Evolutionary conservation across 2,888 invertebrate genomes (phyloP).

Genomic region (Zonitis immaculata): DNA sequence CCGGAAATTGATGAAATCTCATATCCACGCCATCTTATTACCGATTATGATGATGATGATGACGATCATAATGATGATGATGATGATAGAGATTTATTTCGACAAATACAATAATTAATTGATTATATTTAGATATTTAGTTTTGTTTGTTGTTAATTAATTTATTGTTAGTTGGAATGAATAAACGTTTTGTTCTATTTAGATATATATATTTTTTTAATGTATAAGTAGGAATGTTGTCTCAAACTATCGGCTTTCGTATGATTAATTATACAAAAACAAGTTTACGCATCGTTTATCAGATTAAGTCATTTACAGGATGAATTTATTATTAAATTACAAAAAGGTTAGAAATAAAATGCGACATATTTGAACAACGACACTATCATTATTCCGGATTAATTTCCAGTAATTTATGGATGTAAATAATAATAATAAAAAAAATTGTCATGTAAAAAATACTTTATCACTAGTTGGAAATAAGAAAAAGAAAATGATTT

Average conservation of each 20-base stretch:
- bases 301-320: neutral
- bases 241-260: neutral
- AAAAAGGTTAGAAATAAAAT: neutral
- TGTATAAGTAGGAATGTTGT: neutral
- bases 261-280: neutral
- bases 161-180: neutral
- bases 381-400: neutral
- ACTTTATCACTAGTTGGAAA: too few species aligned
- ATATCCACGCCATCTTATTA: conserved; percentile 7
- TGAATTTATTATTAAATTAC: neutral
- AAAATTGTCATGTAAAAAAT: too few species aligned
- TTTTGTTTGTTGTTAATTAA: neutral
- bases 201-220: too few species aligned
- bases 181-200: neutral
- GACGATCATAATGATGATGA: conserved; percentile 6
- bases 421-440: too few species aligned
- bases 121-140: neutral
- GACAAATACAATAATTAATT: neutral
- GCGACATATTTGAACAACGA: neutral
- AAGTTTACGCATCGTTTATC: neutral
- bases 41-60: conserved; percentile 2
- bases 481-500: too few species aligned
- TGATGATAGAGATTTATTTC: neutral
- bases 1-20: conserved; percentile 14
- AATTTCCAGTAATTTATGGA: neutral